Evolutionary conservation across 2,888 invertebrate genomes (phyloP), one percentile per base, ranked within the genome.

Genomic region (Suillia variegata): DNA sequence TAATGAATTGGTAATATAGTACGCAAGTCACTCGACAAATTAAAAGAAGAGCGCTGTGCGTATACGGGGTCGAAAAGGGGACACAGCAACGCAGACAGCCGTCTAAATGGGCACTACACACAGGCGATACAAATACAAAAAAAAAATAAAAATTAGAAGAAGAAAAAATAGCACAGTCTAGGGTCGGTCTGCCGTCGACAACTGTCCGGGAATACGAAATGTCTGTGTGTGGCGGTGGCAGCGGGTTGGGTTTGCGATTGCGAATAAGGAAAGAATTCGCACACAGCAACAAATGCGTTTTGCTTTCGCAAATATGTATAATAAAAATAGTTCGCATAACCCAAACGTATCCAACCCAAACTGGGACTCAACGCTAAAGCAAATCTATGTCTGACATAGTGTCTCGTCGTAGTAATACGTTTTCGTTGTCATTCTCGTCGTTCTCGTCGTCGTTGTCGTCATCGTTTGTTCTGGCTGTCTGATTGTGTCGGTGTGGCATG

Each of bases 321-420:
- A 47, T 56, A 52, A 52, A 59, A 59, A 56, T 48, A 55, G 51
- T 31, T 38, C 42, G 22, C 50, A 56, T 56, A 51, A 24, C 42
- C 10, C 45, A 34, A 38, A 45, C n/a, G n/a, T n/a, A n/a, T n/a
- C n/a, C 45, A 26, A 45, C 24, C 60, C 45, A 55, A 59, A 52
- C 48, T 50, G 57, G n/a, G n/a, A n/a, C n/a, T n/a, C n/a, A n/a
- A n/a, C n/a, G n/a, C n/a, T n/a, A n/a, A n/a, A n/a, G n/a, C n/a
- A n/a, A n/a, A n/a, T n/a, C n/a, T n/a, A 48, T 56, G 64, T 62
- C 68, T 66, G 65, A 67, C 73, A 62, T 63, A 64, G 55, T 70
- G 74, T 74, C 74, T 75, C 74, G 74, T 67, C 74, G 67, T 63
- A 56, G 50, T 55, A 33, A 51, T 33, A 49, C 68, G 70, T 74